Evolutionary conservation across 2,888 invertebrate species (phyloP).

Genomic region (Heterodera filipjevi): DNA sequence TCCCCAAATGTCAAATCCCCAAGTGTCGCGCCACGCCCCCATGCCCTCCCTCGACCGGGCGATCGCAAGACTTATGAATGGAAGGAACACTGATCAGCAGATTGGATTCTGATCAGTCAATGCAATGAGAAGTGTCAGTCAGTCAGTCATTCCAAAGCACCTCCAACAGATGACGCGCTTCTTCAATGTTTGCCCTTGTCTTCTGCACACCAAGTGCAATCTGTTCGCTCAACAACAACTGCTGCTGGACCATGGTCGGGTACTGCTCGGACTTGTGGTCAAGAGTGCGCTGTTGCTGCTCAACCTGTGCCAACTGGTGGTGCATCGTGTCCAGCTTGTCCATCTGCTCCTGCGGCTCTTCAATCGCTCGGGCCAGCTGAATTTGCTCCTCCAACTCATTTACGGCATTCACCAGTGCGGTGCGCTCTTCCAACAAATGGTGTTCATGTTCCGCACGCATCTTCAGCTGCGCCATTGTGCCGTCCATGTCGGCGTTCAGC

Average conservation of each 20-base stretch:
- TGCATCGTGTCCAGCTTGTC: background rate
- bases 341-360: background rate
- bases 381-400: background rate
- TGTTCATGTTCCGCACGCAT: background rate
- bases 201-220: background rate
- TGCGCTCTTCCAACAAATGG: conserved; percentile 1
- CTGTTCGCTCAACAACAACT: background rate
- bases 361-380: background rate
- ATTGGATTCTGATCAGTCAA: no score
- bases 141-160: no score
- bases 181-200: background rate
- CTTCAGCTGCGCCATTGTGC: conserved; percentile 6
- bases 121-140: no score
- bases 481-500: conserved; percentile 3
- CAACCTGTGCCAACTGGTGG: background rate
- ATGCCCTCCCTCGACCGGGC: background rate
- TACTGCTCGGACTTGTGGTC: conserved; percentile 13
- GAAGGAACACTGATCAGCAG: background rate
- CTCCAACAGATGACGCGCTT: background rate
- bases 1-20: no score
- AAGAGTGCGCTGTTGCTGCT: background rate
- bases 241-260: background rate
- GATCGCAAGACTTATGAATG: background rate
- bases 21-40: no score
- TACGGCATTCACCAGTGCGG: background rate